These are phyloP conservation scores for Hafferia zeledoni DNA, from an alignment of 2,797 vertebrate species.

Conservation along the genomic window DNA sequence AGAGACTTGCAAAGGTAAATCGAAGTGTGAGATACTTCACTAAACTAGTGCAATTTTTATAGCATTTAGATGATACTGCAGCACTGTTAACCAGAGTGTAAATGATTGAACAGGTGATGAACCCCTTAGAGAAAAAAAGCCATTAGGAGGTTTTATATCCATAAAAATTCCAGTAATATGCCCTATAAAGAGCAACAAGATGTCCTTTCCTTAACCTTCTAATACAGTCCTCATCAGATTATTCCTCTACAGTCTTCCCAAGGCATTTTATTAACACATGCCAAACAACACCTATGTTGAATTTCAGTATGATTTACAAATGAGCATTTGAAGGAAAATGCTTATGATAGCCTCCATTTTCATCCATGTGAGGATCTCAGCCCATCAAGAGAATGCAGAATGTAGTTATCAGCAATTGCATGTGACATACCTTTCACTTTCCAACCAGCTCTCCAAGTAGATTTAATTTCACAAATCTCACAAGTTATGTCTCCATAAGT, in stretches of 20 bases:
- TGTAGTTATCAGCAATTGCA: not conserved
- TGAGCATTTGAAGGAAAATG: not conserved
- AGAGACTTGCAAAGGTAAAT: slow-evolving; percentile 61
- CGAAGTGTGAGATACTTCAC: slow-evolving; percentile 45
- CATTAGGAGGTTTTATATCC: slow-evolving; percentile 58
- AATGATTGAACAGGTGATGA: slow-evolving; percentile 69
- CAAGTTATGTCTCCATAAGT: not conserved
- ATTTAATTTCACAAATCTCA: not conserved
- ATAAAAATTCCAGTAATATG: not conserved
- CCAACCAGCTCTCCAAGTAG: not conserved
- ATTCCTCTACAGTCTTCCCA: not conserved
- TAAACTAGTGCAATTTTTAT: slow-evolving; percentile 67
- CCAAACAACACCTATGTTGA: not conserved
- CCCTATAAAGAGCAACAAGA: slow-evolving; percentile 41
- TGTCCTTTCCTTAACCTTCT: slow-evolving; percentile 36
- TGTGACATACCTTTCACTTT: not conserved
- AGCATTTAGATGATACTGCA: slow-evolving; percentile 64
- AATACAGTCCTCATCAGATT: slow-evolving; percentile 19
- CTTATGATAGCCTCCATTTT: not conserved
- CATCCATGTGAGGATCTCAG: not conserved
- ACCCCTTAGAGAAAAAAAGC: slow-evolving; percentile 61
- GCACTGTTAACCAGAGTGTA: slow-evolving; percentile 59
- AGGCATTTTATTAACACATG: slow-evolving; percentile 6
- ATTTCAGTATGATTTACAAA: slow-evolving; percentile 7
- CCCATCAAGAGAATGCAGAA: not conserved